These are phyloP conservation scores for Argynnis bischoffii DNA, from an alignment of 2,888 invertebrate genomes.

Conservation along the genomic window DNA sequence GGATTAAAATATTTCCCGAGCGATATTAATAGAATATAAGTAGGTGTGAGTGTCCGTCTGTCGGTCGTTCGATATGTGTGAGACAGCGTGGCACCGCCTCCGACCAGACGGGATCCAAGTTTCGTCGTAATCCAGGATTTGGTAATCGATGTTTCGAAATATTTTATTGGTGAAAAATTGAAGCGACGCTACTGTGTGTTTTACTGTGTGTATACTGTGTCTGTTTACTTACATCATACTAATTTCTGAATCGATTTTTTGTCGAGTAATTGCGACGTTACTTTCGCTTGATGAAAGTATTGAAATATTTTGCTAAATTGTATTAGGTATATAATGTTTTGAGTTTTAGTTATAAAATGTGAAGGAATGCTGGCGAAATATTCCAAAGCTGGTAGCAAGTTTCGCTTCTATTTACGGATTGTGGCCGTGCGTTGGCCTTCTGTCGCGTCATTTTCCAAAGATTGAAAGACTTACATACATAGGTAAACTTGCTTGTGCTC, in stretches of 20 bases:
- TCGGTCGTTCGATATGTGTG: slow-evolving; percentile 71
- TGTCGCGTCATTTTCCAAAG: slow-evolving; percentile 65
- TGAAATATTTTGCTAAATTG: background rate
- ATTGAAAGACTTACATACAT: slow-evolving; percentile 28
- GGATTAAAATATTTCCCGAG: slow-evolving; percentile 80
- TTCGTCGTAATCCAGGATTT: slow-evolving; percentile 71
- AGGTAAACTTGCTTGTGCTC: background rate
- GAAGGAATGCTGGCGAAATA: slow-evolving; percentile 55
- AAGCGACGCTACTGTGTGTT: background rate
- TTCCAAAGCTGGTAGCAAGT: slow-evolving; percentile 71
- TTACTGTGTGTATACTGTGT: no score
- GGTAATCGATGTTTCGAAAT: slow-evolving; percentile 58
- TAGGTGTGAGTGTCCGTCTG: slow-evolving; percentile 75
- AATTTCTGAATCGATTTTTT: background rate
- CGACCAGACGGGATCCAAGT: slow-evolving; percentile 67
- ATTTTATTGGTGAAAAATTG: slow-evolving; percentile 42
- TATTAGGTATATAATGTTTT: background rate
- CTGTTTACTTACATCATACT: no score
- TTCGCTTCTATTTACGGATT: slow-evolving; percentile 74
- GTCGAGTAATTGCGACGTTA: background rate
- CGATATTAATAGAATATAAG: slow-evolving; percentile 77
- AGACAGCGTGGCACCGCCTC: slow-evolving; percentile 81
- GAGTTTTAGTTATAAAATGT: slow-evolving; percentile 26
- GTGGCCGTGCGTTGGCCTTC: slow-evolving; percentile 75
- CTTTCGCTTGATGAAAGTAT: background rate